Evolutionary conservation across 64 coral and sea anemone species (phyloP), one percentile per base, ranked within the genome.

Genomic region (Montipora cactus): DNA sequence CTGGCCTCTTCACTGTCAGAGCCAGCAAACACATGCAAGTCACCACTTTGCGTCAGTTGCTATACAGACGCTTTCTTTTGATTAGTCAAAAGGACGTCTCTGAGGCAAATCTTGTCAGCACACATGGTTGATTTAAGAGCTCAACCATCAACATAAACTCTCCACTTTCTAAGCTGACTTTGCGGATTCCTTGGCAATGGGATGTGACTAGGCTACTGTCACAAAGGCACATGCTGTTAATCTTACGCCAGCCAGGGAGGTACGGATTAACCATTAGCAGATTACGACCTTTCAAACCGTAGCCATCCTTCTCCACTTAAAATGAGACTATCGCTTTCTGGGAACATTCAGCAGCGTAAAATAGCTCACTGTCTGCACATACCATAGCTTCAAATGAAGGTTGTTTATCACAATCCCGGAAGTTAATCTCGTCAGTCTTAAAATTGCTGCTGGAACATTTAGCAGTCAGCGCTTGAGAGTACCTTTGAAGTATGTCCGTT

Each of bases 261-360:
- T 89, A 94, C 8, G 21, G 53, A 70, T 88, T 21, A 59, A 94
- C 25, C 2, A 6, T 23, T 11, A 2, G 92, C 5, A 72, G 2
- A 62, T 94, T 94, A 1, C 10, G 52, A 19, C 92, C 92, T 45
- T 90, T 83, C 53, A 57, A 57, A 57, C 87, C 93, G 80, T 82
- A 49, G 7, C 93, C 87, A 12, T 94, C 92, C 78, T 94, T 94
- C 89, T 94, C 66, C 2, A 94, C 72, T 76, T 75, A 78, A 51
- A 90, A 22, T 22, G 87, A 95, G 5, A 75, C 22, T n/a, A 94
- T 81, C 13, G 72, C 49, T 69, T 78, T 83, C 52, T 84, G 47
- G 4, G 28, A 78, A 16, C 22, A 12, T 78, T 90, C 70, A 59
- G 87, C 87, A 5, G 79, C 93, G 50, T 76, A 95, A 10, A 95